Evolutionary conservation across 2,797 vertebrate genomes (phyloP), one percentile per base, ranked within the genome.

Genomic region (Telmatherina bonti): DNA sequence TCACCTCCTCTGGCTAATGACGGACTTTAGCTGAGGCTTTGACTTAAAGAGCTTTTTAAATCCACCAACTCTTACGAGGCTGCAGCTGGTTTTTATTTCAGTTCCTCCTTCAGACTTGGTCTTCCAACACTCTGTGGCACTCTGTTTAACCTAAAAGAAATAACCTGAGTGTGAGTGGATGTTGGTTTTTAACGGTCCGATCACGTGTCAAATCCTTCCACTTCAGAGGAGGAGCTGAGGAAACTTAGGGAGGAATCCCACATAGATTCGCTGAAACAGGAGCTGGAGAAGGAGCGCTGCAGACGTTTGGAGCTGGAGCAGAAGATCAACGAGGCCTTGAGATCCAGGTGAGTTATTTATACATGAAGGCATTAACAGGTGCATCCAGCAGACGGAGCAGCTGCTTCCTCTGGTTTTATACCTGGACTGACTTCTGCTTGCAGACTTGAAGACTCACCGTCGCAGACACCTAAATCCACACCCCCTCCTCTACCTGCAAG

Each of bases 201-300:
- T 45, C 2, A 8, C n/a, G 18, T 20, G 18, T n/a, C 56, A 13
- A 18, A 0, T 30, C 1, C 4, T 0, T 67, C 5, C 82, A 76
- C 80, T 78, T 67, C 93, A 99, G 98, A 99, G 93, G 97, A 99
- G 85, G 98, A 99, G 88, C 94, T 99, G 77, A 94, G 93, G 89
- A 99, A 98, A 74, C 93, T 99, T 15, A 86, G 95, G 51, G 97
- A 99, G 69, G 98, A 99, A 83, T 95, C 95, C 11, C 96, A 95
- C 0, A 73, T 96, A 1, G 97, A 99, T 72, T 90, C 81, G 0
- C 91, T 99, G 84, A 95, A 92, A 47, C 96, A 96, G 87, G 97
- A 99, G 74, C 94, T 99, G 78, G 97, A 99, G 82, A 96, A 94
- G 57, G 98, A 99, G 76, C 95, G 96, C 49, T 88, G 92, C 78